These are phyloP conservation scores for Paracentrotus lividus DNA, from an alignment of 53 echinoderm and acorn worm genomes.

Conservation along the genomic window DNA sequence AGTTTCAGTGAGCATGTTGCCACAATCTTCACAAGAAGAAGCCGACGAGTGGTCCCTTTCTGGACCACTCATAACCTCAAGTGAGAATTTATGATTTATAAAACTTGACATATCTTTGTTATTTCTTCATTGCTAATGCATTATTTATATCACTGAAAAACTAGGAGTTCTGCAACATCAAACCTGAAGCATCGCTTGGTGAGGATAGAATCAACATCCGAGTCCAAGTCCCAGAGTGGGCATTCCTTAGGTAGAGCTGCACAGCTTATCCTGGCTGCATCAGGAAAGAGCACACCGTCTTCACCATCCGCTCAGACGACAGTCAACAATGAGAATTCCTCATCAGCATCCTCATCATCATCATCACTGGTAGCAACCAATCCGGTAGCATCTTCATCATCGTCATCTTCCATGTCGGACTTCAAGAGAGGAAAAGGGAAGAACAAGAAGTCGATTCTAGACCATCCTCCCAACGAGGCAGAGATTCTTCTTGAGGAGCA, in stretches of 20 bases:
- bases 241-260: constrained; percentile 82
- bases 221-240: constrained; percentile 72
- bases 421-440: constrained; percentile 27
- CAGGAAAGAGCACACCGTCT: constrained; percentile 24
- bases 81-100: not conserved
- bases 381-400: not conserved
- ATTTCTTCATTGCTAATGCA: not conserved
- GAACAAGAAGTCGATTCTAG: constrained; percentile 46
- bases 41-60: too few species aligned
- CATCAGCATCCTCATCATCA: constrained; percentile 5
- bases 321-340: constrained; percentile 33
- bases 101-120: not conserved
- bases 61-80: too few species aligned
- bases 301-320: constrained; percentile 17
- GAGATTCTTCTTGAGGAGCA: constrained; percentile 31
- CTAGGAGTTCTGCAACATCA: constrained; percentile 64
- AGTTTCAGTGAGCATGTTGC: too few species aligned
- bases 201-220: constrained; percentile 85
- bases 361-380: constrained; percentile 17
- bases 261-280: constrained; percentile 82
- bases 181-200: constrained; percentile 80
- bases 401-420: not conserved
- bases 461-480: constrained; percentile 47
- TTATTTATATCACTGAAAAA: not conserved
- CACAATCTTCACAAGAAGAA: too few species aligned